Percentiles rank a stretch among this genome's conserved stretches.
These are phyloP conservation scores for Chondrosia reniformis DNA, from an alignment of 37 sponge, comb jelly and placozoan species.

Conservation along the genomic window DNA sequence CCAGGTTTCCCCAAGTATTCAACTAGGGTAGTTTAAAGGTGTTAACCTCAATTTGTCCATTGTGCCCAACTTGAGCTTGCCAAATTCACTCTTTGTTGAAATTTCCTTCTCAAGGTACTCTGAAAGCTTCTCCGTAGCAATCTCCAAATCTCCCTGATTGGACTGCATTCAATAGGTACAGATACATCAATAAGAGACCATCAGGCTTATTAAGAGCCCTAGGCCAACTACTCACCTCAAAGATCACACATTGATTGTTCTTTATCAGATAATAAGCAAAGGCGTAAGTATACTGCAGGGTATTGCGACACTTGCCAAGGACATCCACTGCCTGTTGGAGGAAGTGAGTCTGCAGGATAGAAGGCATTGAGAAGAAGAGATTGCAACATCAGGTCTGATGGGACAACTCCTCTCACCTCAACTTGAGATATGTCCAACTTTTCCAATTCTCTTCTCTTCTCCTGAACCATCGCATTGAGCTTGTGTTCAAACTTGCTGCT, in stretches of 20 bases:
- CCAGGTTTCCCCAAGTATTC: too few relatives aligned
- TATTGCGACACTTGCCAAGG: slow-evolving; percentile 77
- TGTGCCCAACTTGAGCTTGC: slow-evolving; percentile 61
- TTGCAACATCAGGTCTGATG: background rate
- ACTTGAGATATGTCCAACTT: slow-evolving; percentile 75
- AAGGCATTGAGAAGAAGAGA: background rate
- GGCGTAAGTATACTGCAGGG: slow-evolving; percentile 85
- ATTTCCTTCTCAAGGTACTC: slow-evolving; percentile 88
- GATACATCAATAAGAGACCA: too few relatives aligned
- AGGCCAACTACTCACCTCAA: slow-evolving; percentile 75
- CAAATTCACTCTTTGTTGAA: slow-evolving; percentile 27
- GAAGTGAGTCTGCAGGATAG: slow-evolving; percentile 66
- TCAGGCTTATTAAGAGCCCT: too few relatives aligned
- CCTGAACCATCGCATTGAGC: slow-evolving; percentile 70
- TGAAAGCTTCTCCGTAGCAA: slow-evolving; percentile 86
- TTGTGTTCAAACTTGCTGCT: slow-evolving; percentile 72
- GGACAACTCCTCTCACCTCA: slow-evolving; percentile 45
- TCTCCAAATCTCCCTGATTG: slow-evolving; percentile 89
- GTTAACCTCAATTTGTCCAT: slow-evolving; percentile 84
- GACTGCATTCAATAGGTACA: too few relatives aligned
- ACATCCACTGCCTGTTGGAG: slow-evolving; percentile 85
- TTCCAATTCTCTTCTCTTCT: slow-evolving; percentile 86
- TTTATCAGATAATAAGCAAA: slow-evolving; percentile 89
- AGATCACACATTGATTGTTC: slow-evolving; percentile 88
- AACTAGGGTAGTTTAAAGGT: too few relatives aligned